Conservation (phyloP, 2,888 invertebrate species). For the Cyrtodaria siliqua region DNA sequence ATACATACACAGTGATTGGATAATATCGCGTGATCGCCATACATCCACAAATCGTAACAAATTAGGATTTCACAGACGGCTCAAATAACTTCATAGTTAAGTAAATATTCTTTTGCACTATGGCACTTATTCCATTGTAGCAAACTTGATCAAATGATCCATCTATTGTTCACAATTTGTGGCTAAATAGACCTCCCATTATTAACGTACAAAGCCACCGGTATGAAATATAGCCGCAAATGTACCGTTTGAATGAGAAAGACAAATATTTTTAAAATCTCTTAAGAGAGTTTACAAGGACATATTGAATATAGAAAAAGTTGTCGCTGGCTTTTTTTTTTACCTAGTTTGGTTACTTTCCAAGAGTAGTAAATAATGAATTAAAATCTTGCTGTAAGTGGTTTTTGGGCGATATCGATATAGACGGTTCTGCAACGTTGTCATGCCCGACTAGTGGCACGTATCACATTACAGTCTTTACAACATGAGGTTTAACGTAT, state of each 20-base stretch:
- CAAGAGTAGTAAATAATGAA: neutral
- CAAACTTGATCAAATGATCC: slow-evolving; percentile 37
- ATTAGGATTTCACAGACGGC: neutral
- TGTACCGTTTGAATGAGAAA: slow-evolving; percentile 18
- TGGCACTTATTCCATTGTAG: slow-evolving; percentile 28
- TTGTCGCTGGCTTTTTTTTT: neutral
- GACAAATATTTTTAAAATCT: slow-evolving; percentile 27
- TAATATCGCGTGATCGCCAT: neutral
- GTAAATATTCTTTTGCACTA: slow-evolving; percentile 22
- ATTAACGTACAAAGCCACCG: slow-evolving; percentile 8
- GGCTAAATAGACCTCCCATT: slow-evolving; percentile 5
- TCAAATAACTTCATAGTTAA: neutral
- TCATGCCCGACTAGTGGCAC: too few relatives aligned
- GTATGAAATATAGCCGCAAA: slow-evolving; percentile 8
- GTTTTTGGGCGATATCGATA: too few relatives aligned
- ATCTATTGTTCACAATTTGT: slow-evolving; percentile 13
- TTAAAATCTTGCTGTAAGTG: neutral
- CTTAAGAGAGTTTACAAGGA: neutral
- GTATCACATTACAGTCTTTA: slow-evolving; percentile 27
- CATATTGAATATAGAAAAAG: too few relatives aligned
- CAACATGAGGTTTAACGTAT: slow-evolving; percentile 30
- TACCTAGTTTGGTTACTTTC: neutral
- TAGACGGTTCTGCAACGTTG: too few relatives aligned
- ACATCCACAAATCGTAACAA: neutral
- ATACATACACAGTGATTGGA: neutral